Evolutionary conservation across 2,113 vertebrate species (phyloP), one percentile per base, ranked within the genome.

Genomic region (Sander lucioperca): DNA sequence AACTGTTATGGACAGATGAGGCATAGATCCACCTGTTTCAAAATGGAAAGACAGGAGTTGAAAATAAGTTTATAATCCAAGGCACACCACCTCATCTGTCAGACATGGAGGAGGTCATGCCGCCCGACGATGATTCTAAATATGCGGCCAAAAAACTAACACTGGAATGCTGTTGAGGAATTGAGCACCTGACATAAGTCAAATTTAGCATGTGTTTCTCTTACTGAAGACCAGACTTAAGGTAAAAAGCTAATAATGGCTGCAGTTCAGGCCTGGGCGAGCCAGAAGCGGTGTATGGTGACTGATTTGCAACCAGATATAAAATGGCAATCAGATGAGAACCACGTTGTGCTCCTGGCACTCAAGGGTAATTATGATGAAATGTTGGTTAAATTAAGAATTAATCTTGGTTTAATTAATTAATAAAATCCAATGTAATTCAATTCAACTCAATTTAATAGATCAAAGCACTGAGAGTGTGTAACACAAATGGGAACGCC

Each of bases 301-400:
- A 80, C 5, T 68, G 61, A 84, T 63, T 43, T 86, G 48, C 12
- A 75, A 50, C 19, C 16, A 59, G 14, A 51, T n/a, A 25, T 8
- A 66, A 73, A 51, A 76, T 63, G 25, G 36, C 36, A 67, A 21
- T 71, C 15, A 18, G 25, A 50, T 61, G 11, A 67, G 43, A 15
- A 30, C 1, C 25, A 72, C 1, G 9, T 53, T 48, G 23, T 21
- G 43, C 36, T 59, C 36, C 36, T 16, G 54, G 59, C 45, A 43
- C 11, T 62, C 2, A 53, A 73, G 25, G 13, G 8, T 18, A 14
- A 18, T 67, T 25, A 56, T 1, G 0, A 18, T 33, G 7, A 74
- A 63, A 16, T 36, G 2, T 50, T 33, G 33, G 33, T 33, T 33
- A 33, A 33, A 33, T 33, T 33, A 33, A 33, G 33, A 33, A 33